Percentiles rank a stretch among this genome's conserved stretches.
phyloP scores from a whole-genome alignment of 1,140 invertebrate species.

The Ceratina calcarata region DNA sequence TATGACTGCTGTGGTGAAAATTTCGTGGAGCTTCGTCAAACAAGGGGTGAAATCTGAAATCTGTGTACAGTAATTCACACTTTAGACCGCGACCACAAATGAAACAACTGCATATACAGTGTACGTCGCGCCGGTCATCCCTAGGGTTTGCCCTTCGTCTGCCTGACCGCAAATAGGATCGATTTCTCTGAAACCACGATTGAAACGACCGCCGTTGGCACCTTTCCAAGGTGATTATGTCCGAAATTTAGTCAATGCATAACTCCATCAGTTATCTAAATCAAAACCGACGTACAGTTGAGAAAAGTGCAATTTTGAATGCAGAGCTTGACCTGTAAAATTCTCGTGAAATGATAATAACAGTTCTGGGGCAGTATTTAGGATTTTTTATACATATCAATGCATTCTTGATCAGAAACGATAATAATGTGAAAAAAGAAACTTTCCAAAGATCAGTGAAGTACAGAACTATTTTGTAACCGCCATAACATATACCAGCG shows the following conservation, averaged over 20 bases:
- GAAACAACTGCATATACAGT: conserved; percentile 24
- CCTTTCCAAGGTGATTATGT: conserved; percentile 32
- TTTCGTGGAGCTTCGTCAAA: not conserved
- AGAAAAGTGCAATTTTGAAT: not conserved
- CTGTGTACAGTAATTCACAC: conserved; percentile 2
- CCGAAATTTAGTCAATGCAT: conserved; percentile 21
- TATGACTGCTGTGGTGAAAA: not conserved
- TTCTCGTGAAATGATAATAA: not conserved
- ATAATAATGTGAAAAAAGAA: too few relatives aligned
- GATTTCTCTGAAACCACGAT: conserved; percentile 40
- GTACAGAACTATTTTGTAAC: too few relatives aligned
- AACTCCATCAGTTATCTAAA: not conserved
- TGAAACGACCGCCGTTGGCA: conserved; percentile 33
- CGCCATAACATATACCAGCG: too few relatives aligned
- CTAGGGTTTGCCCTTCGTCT: conserved; percentile 31
- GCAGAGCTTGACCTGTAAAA: not conserved
- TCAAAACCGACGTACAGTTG: not conserved
- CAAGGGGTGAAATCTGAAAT: not conserved
- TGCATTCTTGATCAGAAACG: too few relatives aligned
- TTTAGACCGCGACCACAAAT: conserved; percentile 8
- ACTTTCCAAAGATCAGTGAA: too few relatives aligned
- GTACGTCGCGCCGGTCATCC: not conserved
- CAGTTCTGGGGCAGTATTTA: not conserved
- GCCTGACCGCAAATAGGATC: conserved; percentile 33
- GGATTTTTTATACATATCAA: too few relatives aligned